Base-by-base conservation (phyloP, 2,797 vertebrate genomes). In the Sebastolobus alascanus region DNA sequence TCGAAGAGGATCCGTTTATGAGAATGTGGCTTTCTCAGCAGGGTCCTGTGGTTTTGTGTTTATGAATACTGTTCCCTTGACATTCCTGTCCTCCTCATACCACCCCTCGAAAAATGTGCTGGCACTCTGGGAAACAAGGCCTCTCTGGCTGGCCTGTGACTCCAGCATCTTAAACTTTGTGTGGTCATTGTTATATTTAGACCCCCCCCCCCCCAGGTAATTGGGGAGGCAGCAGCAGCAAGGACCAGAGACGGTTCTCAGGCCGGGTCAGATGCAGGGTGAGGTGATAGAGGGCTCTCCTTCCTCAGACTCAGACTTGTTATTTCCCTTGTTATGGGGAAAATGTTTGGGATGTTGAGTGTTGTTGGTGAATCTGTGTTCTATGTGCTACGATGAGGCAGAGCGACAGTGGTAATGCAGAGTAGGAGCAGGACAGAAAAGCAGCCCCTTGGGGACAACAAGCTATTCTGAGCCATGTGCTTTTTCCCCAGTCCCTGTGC, bases 101-200 rank as follows among this genome's bases (percentile, higher is more conserved):
- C 87, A 84, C 60, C 74, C 70, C 68, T 87, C 35, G 9, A 81
- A 87, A 54, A 91, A 84, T 65, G 73, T 73, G 55, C 84, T 77
- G 77, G 84, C 82, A 84, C 73, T 90, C 87, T 90, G 86, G 83
- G 82, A 94, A 93, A 90, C 71, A 54, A 84, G 77, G 80, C 72
- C 66, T 80, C 58, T 79, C 54, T 35, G 7, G 66, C 84, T 8
- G 20, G 52, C 64, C 73, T 2, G 6, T 50, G 33, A 33, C 68
- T 85, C 35, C 70, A 76, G 66, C 67, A 29, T 86, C 82, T 84
- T 29, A 58, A 83, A 85, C 64, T 67, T 85, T 76, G 60, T 89
- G 77, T 86, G 67, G 67, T 89, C 84, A 83, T 91, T 91, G 85
- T 93, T 91, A 93, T 92, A 88, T 92, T 86, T 93, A 93, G 88